Conservation (phyloP, 1,140 invertebrate species). For the Periplaneta americana region DNA sequence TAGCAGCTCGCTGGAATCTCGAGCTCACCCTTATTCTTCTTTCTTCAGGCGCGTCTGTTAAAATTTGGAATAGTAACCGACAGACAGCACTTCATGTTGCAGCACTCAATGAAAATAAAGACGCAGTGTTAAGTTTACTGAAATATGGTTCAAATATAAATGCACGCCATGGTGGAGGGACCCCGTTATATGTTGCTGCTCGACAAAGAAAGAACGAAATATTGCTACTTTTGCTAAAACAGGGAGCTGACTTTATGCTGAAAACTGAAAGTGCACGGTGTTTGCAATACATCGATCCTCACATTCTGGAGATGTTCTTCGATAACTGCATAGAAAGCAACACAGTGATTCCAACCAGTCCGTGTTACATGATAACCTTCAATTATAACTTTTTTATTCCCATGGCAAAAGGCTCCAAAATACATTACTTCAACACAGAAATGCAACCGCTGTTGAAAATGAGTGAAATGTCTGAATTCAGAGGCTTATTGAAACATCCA, state of each 20-base stretch:
- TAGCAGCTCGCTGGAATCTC: too few relatives aligned
- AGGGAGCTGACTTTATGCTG: constrained; percentile 64
- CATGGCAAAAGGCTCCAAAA: constrained; percentile 20
- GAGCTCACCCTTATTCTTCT: too few relatives aligned
- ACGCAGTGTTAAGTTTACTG: background rate
- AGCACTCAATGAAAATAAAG: background rate
- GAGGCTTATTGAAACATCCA: constrained; percentile 67
- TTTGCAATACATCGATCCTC: constrained; percentile 57
- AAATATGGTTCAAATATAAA: constrained; percentile 35
- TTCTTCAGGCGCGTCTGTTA: too few relatives aligned
- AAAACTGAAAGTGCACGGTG: constrained; percentile 58
- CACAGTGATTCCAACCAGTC: constrained; percentile 51
- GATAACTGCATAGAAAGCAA: constrained; percentile 56
- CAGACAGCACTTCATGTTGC: background rate
- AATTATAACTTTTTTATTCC: constrained; percentile 65
- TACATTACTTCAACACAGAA: background rate
- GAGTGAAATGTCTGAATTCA: constrained; percentile 52
- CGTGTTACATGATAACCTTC: constrained; percentile 62
- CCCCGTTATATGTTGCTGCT: background rate
- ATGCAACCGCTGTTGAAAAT: constrained; percentile 58
- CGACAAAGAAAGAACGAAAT: background rate
- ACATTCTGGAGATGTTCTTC: constrained; percentile 58
- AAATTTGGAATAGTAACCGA: background rate
- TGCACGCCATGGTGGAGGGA: constrained; percentile 21
- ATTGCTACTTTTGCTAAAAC: constrained; percentile 25